Conservation (phyloP, 2,797 vertebrate species). For the Stomatorhinus walkeri region DNA sequence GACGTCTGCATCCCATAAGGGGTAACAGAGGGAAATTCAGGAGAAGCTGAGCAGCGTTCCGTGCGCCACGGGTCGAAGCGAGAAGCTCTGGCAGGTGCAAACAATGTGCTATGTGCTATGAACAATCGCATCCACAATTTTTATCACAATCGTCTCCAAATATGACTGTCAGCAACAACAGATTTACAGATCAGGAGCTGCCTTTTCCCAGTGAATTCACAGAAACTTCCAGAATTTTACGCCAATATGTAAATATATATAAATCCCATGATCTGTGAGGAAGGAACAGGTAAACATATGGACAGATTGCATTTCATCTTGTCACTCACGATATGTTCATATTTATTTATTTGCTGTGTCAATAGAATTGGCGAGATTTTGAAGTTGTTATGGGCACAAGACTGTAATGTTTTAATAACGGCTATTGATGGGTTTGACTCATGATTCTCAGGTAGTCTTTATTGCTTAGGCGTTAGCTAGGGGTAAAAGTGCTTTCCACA, state of each 20-base stretch:
- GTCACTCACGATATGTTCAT: not conserved
- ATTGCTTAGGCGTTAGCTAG: not conserved
- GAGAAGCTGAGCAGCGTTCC: not conserved
- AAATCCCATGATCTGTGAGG: not conserved
- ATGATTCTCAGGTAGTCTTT: not conserved
- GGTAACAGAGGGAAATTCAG: not conserved
- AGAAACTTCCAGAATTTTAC: conserved; percentile 5
- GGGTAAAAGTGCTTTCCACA: not conserved
- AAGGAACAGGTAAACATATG: conserved; percentile 3
- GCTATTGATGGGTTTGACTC: not conserved
- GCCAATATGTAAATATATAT: not conserved
- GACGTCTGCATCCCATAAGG: conserved; percentile 1
- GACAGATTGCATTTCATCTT: not conserved
- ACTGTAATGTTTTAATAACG: not conserved
- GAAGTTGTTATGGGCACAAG: not conserved
- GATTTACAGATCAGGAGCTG: not conserved
- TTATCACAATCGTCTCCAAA: conserved; percentile 12
- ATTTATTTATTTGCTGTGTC: not conserved
- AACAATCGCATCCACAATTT: not conserved
- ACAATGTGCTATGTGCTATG: not conserved
- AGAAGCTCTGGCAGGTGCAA: not conserved
- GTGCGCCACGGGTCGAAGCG: not conserved
- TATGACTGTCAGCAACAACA: conserved; percentile 14
- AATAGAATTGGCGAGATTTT: not conserved
- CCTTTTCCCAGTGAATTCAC: not conserved